Base-by-base conservation (phyloP, 2,113 vertebrate species). In the Labeo catla region DNA sequence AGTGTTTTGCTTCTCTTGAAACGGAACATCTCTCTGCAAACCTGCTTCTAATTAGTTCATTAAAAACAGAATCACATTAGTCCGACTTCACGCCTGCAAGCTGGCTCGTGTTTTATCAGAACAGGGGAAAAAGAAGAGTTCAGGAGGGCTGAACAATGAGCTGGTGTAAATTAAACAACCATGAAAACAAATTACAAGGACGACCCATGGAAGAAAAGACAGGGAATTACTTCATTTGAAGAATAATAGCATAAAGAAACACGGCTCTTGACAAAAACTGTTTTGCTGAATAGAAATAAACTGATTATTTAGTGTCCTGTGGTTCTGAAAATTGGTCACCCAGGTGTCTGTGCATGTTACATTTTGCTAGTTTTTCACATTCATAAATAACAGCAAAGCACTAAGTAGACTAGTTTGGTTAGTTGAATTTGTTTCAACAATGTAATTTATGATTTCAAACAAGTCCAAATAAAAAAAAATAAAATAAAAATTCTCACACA, bases 141-240 rank as follows among this genome's bases (percentile, higher is more conserved):
- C 81, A 63, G n/a, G 45, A 86, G 47, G 43, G 76, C 59, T 82
- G 81, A 54, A 76, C 59, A 34, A 76, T 15, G 9, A 76, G 76
- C 54, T 77, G 76, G n/a, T 47, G 59, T 70, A 73, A 86, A 86
- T 88, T 70, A 82, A 86, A 88, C 34, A 84, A 59, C 39, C 52
- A 77, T 72, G 66, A 84, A 77, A 84, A 76, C 65, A 86, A 87
- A 87, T 83, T 49, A 66, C 45, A 80, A 59, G 23, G 52, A 77
- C 6, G 34, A n/a, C 57, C 63, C 84, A 10, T 54, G 49, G 7
- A 45, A 61, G 16, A 21, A 47, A 50, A 50, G 4, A 80, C 39
- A 43, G 10, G 57, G 57, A 80, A 61, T 61, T 13, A 45, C 52
- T 78, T 57, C 34, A 63, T 63, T 80, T 19, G n/a, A 43, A n/a